phyloP scores from a whole-genome alignment of 2,797 vertebrate genomes.

The Enteromius argenteus region DNA sequence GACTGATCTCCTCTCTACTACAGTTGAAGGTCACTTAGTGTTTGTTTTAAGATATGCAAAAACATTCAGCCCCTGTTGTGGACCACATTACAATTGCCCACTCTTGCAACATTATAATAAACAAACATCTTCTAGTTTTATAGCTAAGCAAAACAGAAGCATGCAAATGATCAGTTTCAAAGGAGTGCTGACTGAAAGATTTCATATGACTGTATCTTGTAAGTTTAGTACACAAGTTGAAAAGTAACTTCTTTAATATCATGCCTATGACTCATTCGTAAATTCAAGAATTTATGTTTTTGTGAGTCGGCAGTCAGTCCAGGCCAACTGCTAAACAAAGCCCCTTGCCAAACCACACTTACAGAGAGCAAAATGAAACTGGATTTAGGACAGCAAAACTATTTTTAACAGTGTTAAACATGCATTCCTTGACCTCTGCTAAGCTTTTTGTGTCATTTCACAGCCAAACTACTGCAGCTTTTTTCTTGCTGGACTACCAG shows the following conservation, averaged over 20 bases:
- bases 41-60: background rate
- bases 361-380: background rate
- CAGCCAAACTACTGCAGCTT: conserved; percentile 18
- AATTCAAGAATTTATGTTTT: background rate
- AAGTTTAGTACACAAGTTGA: background rate
- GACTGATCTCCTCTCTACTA: background rate
- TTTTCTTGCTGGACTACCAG: conserved; percentile 12
- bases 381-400: background rate
- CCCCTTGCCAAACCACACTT: background rate
- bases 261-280: background rate
- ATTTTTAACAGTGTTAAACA: background rate
- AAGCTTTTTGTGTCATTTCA: conserved; percentile 11
- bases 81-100: background rate
- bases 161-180: background rate
- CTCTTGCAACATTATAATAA: background rate
- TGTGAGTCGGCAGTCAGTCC: background rate
- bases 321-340: background rate
- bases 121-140: background rate
- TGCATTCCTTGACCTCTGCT: conserved; percentile 1
- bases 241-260: background rate
- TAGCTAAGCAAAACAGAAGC: background rate
- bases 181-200: background rate
- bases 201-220: background rate
- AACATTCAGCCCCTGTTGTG: background rate
- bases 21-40: background rate